Evolutionary conservation across 2,797 vertebrate species (phyloP), one percentile per base, ranked within the genome.

Genomic region (Pithecia hirsuta): DNA sequence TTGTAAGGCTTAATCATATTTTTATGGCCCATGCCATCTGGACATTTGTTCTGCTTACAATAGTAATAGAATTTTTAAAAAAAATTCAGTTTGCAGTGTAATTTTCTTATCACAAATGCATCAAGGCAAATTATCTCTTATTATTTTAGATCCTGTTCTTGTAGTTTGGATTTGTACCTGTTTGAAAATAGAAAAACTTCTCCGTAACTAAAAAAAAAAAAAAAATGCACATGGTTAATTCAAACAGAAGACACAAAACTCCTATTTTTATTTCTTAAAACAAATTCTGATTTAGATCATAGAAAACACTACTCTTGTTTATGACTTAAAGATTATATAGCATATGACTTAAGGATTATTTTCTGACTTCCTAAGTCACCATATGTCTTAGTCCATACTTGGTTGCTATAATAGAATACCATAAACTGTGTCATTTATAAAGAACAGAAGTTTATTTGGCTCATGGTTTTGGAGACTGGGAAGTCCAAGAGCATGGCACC

Each of bases 1-100:
- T 89, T 91, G 50, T 89, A 87, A 92, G 95, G 89, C 89, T 74
- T 97, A 93, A 97, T 96, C 96, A 96, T 81, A 88, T 97, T 97
- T 98, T 97, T 97, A 97, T 97, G 88, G 52, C 90, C 96, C n/a
- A 1, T 85, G 46, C 97, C 97, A 96, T 97, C 96, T 97, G 97
- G 94, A 79, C 50, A 7, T 96, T 96, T 97, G 86, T 96, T 97
- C 97, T 89, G 55, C 93, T 96, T 95, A 96, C 41, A 96, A 28
- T 79, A 88, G 75, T 93, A 91, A 96, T 87, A 87, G 41, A 92
- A 83, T 96, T 95, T n/a, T 91, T 96, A 75, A 85, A 93, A 95
- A 90, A 44, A 64, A 95, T 91, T 95, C 86, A 88, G 88, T 96
- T 95, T 89, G 72, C 44, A 91, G 0, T 95, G 50, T 46, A 75